phyloP scores from a whole-genome alignment of 2,797 vertebrate species.

The Ceryle rudis region DNA sequence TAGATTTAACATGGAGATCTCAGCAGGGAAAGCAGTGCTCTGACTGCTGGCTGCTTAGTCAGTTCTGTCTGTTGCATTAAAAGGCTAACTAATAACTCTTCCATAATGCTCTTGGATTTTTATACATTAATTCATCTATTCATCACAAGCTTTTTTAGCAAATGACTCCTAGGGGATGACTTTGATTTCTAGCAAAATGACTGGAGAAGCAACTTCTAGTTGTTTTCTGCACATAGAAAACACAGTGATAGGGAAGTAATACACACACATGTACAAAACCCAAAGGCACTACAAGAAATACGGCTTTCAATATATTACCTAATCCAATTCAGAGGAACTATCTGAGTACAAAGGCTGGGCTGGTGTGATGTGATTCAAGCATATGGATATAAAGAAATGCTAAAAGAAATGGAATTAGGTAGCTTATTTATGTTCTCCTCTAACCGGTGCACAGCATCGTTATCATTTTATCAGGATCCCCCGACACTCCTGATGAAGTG shows the following conservation, averaged over 20 bases:
- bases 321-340: conserved; percentile 6
- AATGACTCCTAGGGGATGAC: not conserved
- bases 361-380: conserved; percentile 13
- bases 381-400: conserved; percentile 33
- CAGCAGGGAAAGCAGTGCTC: not conserved
- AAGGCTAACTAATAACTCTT: not conserved
- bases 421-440: conserved; percentile 55
- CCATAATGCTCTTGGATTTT: not conserved
- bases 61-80: not conserved
- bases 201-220: not conserved
- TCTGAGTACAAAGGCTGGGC: conserved; percentile 18
- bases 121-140: not conserved
- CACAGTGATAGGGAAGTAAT: not conserved
- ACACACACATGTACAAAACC: not conserved
- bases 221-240: not conserved
- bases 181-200: not conserved
- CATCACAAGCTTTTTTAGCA: not conserved
- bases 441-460: not conserved
- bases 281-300: conserved; percentile 7
- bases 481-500: conserved; percentile 45
- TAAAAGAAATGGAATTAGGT: conserved; percentile 61
- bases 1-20: not conserved
- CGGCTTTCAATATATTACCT: not conserved
- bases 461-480: conserved; percentile 64
- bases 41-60: not conserved